Base-by-base conservation (phyloP, 2,888 invertebrate species). In the Nymphalis urticae region DNA sequence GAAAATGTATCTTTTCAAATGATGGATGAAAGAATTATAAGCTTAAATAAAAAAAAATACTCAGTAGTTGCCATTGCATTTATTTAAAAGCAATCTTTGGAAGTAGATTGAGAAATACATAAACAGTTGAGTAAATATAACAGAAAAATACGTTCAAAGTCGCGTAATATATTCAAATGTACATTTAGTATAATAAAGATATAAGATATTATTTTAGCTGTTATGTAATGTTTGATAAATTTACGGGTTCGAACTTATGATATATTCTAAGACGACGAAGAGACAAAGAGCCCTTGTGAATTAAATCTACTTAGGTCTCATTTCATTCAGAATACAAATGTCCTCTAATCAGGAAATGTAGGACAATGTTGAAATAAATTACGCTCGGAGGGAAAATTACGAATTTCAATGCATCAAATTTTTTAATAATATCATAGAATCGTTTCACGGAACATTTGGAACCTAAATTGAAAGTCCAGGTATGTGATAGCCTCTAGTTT, bases 321-420 rank as follows among this genome's bases (percentile, higher is more conserved):
- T 60, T 70, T 62, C 62, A 54, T 67, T 62, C 64, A 47, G 72
- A 70, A 72, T 72, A 70, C 67, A 70, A 72, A 72, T 70, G 72
- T 32, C 48, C 64, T 24, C 53, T 72, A 72, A 72, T 70, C 66
- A 70, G 67, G 53, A 67, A 64, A 67, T 64, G 64, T 64, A 71
- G 58, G 64, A 47, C 48, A 58, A 21, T 17, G 63, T 64, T 61
- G 51, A 66, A 70, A 66, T 71, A 71, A 72, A 67, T 69, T 59
- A 64, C 62, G 48, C 67, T 62, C 64, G 10, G 56, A 36, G 56
- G 65, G 42, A 61, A 61, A 62, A 58, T 69, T 66, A 63, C 60
- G 42, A 59, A 59, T 65, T 54, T 56, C 56, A 48, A 62, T 62
- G 54, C 54, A 32, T 67, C 62, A 56, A 62, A 8, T 56, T 66